Evolutionary conservation across 92 coral and sea anemone genomes (phyloP), one percentile per base, ranked within the genome.

Genomic region (Hydrozoanthus gracilis): DNA sequence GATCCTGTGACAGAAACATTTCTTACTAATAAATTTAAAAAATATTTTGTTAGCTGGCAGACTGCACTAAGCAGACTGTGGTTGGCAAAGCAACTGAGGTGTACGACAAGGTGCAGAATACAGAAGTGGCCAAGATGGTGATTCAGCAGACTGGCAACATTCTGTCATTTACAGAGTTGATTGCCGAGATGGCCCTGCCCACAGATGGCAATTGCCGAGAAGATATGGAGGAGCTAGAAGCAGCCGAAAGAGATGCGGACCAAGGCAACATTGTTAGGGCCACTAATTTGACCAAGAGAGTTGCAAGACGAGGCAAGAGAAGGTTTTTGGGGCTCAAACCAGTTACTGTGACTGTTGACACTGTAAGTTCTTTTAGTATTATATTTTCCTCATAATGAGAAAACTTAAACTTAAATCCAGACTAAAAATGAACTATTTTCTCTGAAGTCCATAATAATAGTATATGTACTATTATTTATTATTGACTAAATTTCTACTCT

Each of bases 101-200:
- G 86, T 96, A 93, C 51, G 82, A 87, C 54, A 89, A 86, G 79
- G 96, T 93, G 20, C 98, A 96, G 74, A 92, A 88, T 84, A 82
- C 82, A 44, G 54, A 86, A 4, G 88, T 95, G 20, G 85, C 91
- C 73, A 94, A 95, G 91, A 92, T 95, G 92, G 76, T 94, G 2
- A 62, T 90, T 16, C 82, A 92, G 45, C 86, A 87, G 86, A 92
- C 98, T 44, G 93, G 89, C 17, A 93, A 95, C 15, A 76, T 94
- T 80, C 55, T 96, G 51, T 87, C 91, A 5, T 88, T 95, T 11
- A 77, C 93, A 58, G 99, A 96, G 88, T 88, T 95, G 27, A 66
- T 95, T 35, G 95, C 93, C 0, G 99, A 96, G 86, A 86, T 91
- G 47, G 91, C 94, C 18, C 80, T 96, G 87, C 99, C 99, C 0